phyloP scores from a whole-genome alignment of 2,113 vertebrate species.

The Dicaeum eximium region DNA sequence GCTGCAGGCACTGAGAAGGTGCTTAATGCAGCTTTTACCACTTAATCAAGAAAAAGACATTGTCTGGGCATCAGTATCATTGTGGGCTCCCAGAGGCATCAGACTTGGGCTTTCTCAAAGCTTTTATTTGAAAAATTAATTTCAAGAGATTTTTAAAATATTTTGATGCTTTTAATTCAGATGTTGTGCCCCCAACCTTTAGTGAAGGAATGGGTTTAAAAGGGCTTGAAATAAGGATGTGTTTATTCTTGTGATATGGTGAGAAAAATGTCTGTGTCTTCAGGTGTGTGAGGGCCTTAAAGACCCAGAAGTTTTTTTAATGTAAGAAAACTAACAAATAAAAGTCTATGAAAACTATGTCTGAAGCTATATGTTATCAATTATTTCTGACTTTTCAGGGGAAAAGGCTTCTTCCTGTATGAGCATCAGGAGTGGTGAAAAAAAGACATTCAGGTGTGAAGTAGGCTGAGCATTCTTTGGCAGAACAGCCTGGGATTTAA shows the following conservation, averaged over 20 bases:
- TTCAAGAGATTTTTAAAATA: background rate
- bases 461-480: background rate
- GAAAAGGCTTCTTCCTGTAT: background rate
- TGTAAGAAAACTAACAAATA: background rate
- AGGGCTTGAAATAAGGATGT: background rate
- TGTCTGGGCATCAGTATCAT: background rate
- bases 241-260: background rate
- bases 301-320: background rate
- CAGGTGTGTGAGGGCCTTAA: background rate
- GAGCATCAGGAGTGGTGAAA: background rate
- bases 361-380: background rate
- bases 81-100: background rate
- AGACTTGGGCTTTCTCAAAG: background rate
- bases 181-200: background rate
- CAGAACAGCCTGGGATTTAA: background rate
- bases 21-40: conserved; percentile 12
- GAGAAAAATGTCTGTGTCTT: background rate
- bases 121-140: too few species aligned
- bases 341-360: background rate
- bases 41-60: background rate
- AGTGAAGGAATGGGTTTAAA: background rate
- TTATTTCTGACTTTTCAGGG: background rate
- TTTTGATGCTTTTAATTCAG: background rate
- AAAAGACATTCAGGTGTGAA: background rate
- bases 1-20: background rate